phyloP scores from a whole-genome alignment of 1,140 invertebrate species.

The Belonocnema kinseyi region DNA sequence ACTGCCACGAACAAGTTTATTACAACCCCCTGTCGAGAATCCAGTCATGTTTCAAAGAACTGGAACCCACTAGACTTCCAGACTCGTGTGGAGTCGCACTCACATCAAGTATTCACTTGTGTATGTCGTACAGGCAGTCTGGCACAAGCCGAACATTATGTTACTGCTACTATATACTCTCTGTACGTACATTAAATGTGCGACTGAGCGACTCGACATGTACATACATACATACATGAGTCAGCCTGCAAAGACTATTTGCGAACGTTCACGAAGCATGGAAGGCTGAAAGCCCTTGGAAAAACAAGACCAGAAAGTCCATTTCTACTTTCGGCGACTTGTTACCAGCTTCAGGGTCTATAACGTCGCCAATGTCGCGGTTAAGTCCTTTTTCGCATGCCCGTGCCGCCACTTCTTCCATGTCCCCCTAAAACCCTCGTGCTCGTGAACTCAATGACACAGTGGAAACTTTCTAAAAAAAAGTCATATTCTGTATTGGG shows the following conservation, averaged over 20 bases:
- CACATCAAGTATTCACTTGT: not conserved
- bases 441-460: not conserved
- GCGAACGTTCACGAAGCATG: slow-evolving; percentile 18
- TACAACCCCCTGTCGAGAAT: slow-evolving; percentile 31
- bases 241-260: slow-evolving; percentile 10
- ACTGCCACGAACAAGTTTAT: slow-evolving; percentile 23
- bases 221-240: not conserved
- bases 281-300: slow-evolving; percentile 21
- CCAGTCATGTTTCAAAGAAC: slow-evolving; percentile 31
- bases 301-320: slow-evolving; percentile 31
- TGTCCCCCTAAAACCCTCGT: not conserved
- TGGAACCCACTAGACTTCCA: slow-evolving; percentile 14
- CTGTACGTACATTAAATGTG: too few species aligned
- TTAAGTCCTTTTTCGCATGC: slow-evolving; percentile 4
- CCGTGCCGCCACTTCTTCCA: not conserved
- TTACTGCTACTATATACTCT: not conserved
- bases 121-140: not conserved
- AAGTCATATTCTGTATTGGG: not conserved
- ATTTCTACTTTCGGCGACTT: slow-evolving; percentile 30
- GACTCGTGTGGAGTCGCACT: slow-evolving; percentile 3
- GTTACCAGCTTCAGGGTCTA: slow-evolving; percentile 26
- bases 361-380: slow-evolving; percentile 27
- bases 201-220: not conserved
- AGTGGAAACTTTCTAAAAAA: not conserved
- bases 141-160: slow-evolving; percentile 19